These are phyloP conservation scores for Paelopatides confundens DNA, from an alignment of 53 echinoderm and acorn worm genomes.

Conservation along the genomic window DNA sequence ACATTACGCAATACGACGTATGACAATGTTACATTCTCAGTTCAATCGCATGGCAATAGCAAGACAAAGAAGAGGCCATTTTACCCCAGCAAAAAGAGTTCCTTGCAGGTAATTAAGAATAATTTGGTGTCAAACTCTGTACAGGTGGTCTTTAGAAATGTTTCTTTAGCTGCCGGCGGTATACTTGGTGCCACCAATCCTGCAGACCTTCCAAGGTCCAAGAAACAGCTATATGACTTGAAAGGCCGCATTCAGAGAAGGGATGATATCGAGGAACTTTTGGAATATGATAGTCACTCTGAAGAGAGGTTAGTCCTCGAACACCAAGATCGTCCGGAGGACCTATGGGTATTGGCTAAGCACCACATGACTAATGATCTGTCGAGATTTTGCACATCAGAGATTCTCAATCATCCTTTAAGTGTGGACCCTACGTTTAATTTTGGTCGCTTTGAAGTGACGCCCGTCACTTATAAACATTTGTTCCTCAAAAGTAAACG, in stretches of 20 bases:
- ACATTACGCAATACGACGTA: background rate
- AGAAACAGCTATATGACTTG: background rate
- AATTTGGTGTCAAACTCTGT: background rate
- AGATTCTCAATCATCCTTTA: background rate
- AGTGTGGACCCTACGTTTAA: slow-evolving; percentile 56
- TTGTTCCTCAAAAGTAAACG: background rate
- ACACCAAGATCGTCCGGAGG: background rate
- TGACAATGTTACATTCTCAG: background rate
- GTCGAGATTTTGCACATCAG: background rate
- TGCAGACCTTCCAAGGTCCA: background rate
- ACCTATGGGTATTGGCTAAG: background rate
- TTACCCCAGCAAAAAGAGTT: background rate
- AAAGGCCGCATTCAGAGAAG: background rate
- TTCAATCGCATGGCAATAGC: background rate
- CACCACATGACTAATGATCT: background rate
- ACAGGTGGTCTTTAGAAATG: background rate
- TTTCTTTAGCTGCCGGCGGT: background rate
- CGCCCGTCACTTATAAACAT: slow-evolving; percentile 43
- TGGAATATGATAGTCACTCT: background rate
- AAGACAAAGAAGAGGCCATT: background rate
- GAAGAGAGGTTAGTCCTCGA: background rate
- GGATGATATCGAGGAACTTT: background rate
- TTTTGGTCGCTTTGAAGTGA: slow-evolving; percentile 48
- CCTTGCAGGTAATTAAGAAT: background rate
- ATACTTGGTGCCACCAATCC: background rate